Percentiles rank a stretch among this genome's conserved stretches.
These are phyloP conservation scores for Drosophila quinaria DNA, from an alignment of 2,888 invertebrate species.

Conservation along the genomic window DNA sequence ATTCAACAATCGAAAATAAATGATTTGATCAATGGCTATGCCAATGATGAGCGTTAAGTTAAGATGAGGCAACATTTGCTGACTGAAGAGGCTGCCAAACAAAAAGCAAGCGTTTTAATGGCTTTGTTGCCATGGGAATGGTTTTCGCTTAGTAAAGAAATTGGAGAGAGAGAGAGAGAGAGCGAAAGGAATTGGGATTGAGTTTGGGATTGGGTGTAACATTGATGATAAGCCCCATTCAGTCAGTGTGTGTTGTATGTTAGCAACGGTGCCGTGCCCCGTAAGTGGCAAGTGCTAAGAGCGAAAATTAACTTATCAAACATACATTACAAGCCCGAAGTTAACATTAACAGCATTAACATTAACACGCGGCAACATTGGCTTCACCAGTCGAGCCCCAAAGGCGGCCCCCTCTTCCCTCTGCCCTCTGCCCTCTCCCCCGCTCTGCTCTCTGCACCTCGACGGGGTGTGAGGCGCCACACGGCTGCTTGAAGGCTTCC, in stretches of 20 bases:
- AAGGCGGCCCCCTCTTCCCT: not conserved
- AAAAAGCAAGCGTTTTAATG: slow-evolving; percentile 59
- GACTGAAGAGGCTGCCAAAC: slow-evolving; percentile 15
- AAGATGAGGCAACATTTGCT: not conserved
- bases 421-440: too few species aligned
- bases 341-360: slow-evolving; percentile 77
- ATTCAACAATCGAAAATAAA: slow-evolving; percentile 40
- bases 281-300: slow-evolving; percentile 54
- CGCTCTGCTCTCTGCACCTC: too few species aligned
- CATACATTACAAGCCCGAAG: slow-evolving; percentile 73
- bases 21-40: slow-evolving; percentile 67
- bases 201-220: slow-evolving; percentile 7
- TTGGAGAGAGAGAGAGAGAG: not conserved
- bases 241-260: not conserved
- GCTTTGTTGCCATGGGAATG: slow-evolving; percentile 69
- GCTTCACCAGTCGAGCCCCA: slow-evolving; percentile 2
- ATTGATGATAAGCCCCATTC: slow-evolving; percentile 21
- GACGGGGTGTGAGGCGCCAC: too few species aligned
- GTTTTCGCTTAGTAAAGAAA: slow-evolving; percentile 22
- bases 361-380: slow-evolving; percentile 48
- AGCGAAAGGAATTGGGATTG: not conserved
- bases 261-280: slow-evolving; percentile 1
- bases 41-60: slow-evolving; percentile 37
- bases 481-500: slow-evolving; percentile 25
- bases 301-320: slow-evolving; percentile 79